These are phyloP conservation scores for Electrona antarctica DNA, from an alignment of 2,113 vertebrate genomes.

Conservation along the genomic window DNA sequence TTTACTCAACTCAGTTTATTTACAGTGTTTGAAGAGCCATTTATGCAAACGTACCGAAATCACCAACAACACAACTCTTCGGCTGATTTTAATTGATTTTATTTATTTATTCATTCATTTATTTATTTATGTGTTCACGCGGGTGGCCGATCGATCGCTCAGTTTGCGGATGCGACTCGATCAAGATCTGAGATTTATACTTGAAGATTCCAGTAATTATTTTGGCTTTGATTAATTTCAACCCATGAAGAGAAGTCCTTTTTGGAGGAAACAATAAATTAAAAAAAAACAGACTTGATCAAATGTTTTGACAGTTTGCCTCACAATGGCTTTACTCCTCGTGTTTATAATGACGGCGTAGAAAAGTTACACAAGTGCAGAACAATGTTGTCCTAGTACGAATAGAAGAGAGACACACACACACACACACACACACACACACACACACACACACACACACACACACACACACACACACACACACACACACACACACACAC, in stretches of 20 bases:
- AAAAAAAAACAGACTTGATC: constrained; percentile 33
- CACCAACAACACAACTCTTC: constrained; percentile 49
- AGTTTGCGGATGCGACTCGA: constrained; percentile 49
- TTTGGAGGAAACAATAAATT: constrained; percentile 53
- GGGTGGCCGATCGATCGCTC: constrained; percentile 51
- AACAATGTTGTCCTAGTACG: too few relatives aligned
- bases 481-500: too few relatives aligned
- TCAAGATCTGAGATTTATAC: constrained; percentile 13
- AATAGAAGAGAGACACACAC: too few relatives aligned
- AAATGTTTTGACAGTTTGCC: constrained; percentile 33
- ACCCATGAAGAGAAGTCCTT: constrained; percentile 7
- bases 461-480: too few relatives aligned
- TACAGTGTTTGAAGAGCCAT: constrained; percentile 71
- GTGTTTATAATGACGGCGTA: too few relatives aligned
- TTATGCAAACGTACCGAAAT: constrained; percentile 64
- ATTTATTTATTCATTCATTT: neutral
- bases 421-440: too few relatives aligned
- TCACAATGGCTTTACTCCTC: too few relatives aligned
- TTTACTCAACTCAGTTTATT: constrained; percentile 75
- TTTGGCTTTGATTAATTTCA: constrained; percentile 30
- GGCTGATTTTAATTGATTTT: neutral
- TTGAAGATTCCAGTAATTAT: constrained; percentile 45
- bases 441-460: too few relatives aligned
- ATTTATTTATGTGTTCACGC: constrained; percentile 33
- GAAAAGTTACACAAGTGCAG: too few relatives aligned